Evolutionary conservation across 2,113 vertebrate genomes (phyloP), one percentile per base, ranked within the genome.

Genomic region (Hassar affinis): DNA sequence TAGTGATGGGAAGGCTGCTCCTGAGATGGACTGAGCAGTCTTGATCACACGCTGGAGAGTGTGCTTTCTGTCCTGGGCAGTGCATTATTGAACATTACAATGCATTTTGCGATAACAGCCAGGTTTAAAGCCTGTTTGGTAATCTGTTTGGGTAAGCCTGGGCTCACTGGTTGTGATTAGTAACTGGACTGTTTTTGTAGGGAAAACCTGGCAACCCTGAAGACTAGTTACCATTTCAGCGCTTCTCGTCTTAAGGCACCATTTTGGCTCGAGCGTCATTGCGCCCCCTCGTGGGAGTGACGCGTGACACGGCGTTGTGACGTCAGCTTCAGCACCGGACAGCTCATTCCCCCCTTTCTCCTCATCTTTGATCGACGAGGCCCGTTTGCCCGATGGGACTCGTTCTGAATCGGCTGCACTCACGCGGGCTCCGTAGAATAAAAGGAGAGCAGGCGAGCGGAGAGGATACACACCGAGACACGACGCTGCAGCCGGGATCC

Each of bases 311-410:
- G 82, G 86, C 79, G 90, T 88, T 88, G 92, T 94, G 92, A 93
- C 93, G 93, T 94, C 92, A 93, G 91, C 51, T 94, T 93, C 92
- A 94, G 93, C 93, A 93, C 93, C 91, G 76, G 91, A 90, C 92
- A 94, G 93, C 91, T 91, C 91, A 75, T 81, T 77, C 71, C 82
- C 71, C 47, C 76, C 64, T 76, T 90, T 62, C 90, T 89, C 90
- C 91, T 89, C 91, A 88, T 91, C 85, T 92, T 52, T 89, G 68
- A 71, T 72, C 77, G 66, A 74, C 66, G 49, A 72, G 82, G 77
- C 92, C 91, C 82, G 88, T 91, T 91, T 88, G 84, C 87, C 92
- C 88, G 91, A 90, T 92, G 93, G 92, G 90, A 92, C 90, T 86
- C 87, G 74, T 90, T 90, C 88, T 87, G 81, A 72, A 91, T 85